Evolutionary conservation across 2,888 invertebrate genomes (phyloP).

Genomic region (Caenorhabditis sp.): DNA sequence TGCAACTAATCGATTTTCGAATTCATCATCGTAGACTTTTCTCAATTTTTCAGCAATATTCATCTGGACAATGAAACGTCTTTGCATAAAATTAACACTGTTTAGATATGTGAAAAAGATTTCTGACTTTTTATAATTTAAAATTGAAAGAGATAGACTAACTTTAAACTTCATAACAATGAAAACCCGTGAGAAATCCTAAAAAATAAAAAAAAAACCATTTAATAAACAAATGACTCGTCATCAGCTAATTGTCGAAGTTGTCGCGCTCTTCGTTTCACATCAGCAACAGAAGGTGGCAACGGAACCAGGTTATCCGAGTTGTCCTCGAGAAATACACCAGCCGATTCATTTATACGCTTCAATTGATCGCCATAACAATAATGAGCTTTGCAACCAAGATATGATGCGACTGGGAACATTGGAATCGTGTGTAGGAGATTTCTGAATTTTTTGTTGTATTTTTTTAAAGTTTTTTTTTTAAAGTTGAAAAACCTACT

Average conservation of each 20-base stretch:
- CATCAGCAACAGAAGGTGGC: constrained; percentile 41
- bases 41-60: constrained; percentile 4
- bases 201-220: constrained; percentile 8
- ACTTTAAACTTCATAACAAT: background rate
- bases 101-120: background rate
- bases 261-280: constrained; percentile 34
- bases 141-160: background rate
- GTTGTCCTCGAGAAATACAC: constrained; percentile 33
- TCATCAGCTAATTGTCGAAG: constrained; percentile 23
- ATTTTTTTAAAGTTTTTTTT: background rate
- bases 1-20: constrained; percentile 42
- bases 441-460: constrained; percentile 30
- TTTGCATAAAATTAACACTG: constrained; percentile 35
- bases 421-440: constrained; percentile 50
- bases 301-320: constrained; percentile 32
- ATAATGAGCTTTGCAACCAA: constrained; percentile 54
- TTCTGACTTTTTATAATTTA: background rate
- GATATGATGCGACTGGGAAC: constrained; percentile 50
- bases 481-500: constrained; percentile 40
- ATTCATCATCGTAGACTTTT: constrained; percentile 36
- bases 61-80: constrained; percentile 11
- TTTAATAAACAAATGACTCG: constrained; percentile 13
- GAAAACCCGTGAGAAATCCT: constrained; percentile 20
- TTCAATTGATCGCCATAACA: constrained; percentile 52
- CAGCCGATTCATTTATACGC: constrained; percentile 34